Evolutionary conservation across 2,797 vertebrate genomes (phyloP).

Genomic region (Enteromius treurensis): DNA sequence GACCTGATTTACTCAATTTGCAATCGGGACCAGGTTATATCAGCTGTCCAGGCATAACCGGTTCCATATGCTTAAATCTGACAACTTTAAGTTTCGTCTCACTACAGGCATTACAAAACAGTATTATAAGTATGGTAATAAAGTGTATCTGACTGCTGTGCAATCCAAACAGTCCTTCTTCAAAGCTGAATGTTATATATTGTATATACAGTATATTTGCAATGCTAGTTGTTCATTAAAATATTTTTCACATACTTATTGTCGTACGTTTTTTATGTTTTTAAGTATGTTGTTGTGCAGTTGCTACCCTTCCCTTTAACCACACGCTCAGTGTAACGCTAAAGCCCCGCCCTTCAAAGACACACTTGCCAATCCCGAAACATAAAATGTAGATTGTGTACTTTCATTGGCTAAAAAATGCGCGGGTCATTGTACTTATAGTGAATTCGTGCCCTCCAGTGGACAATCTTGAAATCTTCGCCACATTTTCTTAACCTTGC

Average conservation of each 20-base stretch:
- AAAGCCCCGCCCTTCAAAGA: background rate
- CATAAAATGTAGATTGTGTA: background rate
- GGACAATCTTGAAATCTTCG: background rate
- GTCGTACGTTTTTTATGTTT: conserved; percentile 6
- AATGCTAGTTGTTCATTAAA: conserved; percentile 73
- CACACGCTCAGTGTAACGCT: background rate
- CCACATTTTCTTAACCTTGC: background rate
- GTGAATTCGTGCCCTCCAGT: background rate
- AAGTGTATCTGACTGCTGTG: conserved; percentile 39
- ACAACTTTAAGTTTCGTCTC: background rate
- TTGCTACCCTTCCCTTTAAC: background rate
- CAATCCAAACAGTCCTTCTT: conserved; percentile 19
- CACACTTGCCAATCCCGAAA: background rate
- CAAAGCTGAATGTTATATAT: conserved; percentile 64
- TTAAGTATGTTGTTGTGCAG: background rate
- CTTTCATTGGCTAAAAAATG: conserved; percentile 11
- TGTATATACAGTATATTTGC: conserved; percentile 58
- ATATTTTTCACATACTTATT: conserved; percentile 65
- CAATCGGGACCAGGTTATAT: background rate
- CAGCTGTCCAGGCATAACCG: background rate
- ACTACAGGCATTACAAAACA: conserved; percentile 25
- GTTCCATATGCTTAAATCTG: background rate
- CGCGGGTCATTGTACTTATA: background rate
- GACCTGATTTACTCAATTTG: background rate
- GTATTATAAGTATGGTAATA: conserved; percentile 30